These are phyloP conservation scores for Myiotriccus ornatus DNA, from an alignment of 2,797 vertebrate species.

Conservation along the genomic window DNA sequence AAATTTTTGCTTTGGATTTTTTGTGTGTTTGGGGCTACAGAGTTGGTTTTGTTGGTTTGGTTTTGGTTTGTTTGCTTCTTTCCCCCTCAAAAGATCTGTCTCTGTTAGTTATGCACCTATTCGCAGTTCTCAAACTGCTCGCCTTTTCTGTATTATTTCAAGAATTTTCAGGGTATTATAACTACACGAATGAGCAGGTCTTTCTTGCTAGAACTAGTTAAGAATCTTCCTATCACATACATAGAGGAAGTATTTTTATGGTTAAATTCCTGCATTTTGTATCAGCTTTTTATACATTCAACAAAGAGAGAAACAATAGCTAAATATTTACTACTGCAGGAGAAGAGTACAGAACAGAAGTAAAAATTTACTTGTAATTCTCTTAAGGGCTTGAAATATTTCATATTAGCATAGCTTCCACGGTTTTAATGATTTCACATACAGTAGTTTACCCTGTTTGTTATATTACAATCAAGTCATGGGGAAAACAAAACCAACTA, in stretches of 20 bases:
- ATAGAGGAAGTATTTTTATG: not conserved
- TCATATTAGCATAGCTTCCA: not conserved
- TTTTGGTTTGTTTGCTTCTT: not conserved
- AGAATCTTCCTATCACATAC: not conserved
- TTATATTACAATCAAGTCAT: not conserved
- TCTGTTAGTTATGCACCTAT: not conserved
- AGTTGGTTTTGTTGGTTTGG: not conserved
- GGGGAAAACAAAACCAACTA: not conserved
- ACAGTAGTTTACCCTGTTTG: not conserved
- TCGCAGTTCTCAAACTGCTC: not conserved
- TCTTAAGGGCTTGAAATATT: not conserved
- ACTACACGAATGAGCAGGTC: not conserved
- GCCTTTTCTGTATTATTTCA: not conserved
- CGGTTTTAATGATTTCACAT: not conserved
- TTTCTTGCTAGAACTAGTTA: not conserved
- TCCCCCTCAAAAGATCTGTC: not conserved
- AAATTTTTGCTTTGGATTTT: not conserved
- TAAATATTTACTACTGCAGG: not conserved
- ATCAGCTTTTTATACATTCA: not conserved
- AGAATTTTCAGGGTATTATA: not conserved
- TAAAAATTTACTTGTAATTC: not conserved
- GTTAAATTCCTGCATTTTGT: not conserved
- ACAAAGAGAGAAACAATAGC: not conserved
- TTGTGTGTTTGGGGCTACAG: rapidly evolving
- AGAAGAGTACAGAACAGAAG: not conserved